phyloP scores from a whole-genome alignment of 2,888 invertebrate species.

The Zelleria hepariella region DNA sequence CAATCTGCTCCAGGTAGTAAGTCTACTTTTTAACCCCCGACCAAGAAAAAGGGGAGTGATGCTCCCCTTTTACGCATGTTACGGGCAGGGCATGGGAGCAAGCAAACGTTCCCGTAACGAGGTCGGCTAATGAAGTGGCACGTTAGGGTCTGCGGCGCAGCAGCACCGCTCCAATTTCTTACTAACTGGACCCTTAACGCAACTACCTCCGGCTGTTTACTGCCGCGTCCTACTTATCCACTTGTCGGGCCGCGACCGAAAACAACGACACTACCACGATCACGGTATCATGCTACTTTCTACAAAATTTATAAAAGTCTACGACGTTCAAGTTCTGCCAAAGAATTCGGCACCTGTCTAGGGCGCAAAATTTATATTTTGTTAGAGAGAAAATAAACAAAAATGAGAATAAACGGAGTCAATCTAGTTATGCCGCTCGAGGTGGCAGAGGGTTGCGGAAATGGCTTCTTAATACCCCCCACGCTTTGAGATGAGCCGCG shows the following conservation, averaged over 20 bases:
- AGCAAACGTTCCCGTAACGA: constrained; percentile 28
- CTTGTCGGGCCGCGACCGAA: background rate
- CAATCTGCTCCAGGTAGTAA: no score
- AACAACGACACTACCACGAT: background rate
- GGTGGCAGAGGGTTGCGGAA: constrained; percentile 49
- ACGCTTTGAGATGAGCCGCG: constrained; percentile 2
- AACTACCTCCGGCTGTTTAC: constrained; percentile 41
- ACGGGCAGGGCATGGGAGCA: background rate
- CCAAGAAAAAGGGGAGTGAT: background rate
- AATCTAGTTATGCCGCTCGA: constrained; percentile 55
- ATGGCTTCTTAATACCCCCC: constrained; percentile 32
- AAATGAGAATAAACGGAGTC: constrained; percentile 50
- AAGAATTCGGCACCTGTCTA: background rate
- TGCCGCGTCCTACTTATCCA: constrained; percentile 15
- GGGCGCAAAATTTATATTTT: constrained; percentile 19
- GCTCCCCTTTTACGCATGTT: no score
- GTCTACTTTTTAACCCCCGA: background rate
- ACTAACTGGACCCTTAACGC: constrained; percentile 50
- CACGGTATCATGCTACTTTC: constrained; percentile 12
- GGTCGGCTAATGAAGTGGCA: constrained; percentile 54
- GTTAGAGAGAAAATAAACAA: constrained; percentile 46
- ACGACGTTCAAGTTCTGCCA: background rate
- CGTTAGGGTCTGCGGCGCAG: constrained; percentile 47
- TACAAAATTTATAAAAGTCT: background rate
- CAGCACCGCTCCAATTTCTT: constrained; percentile 43